Evolutionary conservation across 2,888 invertebrate genomes (phyloP).

Genomic region (Eilema caniola): DNA sequence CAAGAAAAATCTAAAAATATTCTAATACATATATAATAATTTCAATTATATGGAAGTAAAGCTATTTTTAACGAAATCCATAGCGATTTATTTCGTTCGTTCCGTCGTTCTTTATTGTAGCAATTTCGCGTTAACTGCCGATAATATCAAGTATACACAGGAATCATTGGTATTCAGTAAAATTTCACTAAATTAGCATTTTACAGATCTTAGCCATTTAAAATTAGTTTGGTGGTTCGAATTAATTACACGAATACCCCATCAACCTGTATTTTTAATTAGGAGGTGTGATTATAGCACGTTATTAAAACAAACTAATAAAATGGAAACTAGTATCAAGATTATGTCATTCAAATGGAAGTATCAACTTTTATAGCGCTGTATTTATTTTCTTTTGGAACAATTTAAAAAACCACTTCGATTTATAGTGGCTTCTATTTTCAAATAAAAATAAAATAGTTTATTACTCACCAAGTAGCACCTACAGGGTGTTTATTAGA

Average conservation of each 20-base stretch:
- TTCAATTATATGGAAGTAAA: no score
- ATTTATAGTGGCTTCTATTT: background rate
- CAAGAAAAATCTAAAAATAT: no score
- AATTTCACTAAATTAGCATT: background rate
- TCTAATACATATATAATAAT: no score
- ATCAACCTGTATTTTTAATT: slow-evolving; percentile 8
- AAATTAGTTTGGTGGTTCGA: background rate
- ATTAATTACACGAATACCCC: background rate
- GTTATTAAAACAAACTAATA: slow-evolving; percentile 18
- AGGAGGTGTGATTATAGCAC: slow-evolving; percentile 20
- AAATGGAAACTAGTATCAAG: background rate
- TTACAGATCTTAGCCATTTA: background rate
- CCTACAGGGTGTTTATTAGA: background rate
- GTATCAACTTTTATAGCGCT: slow-evolving; percentile 3
- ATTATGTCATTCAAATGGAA: slow-evolving; percentile 6
- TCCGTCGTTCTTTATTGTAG: no score
- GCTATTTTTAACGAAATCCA: no score
- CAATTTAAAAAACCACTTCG: background rate
- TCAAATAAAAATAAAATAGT: background rate
- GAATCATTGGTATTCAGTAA: background rate
- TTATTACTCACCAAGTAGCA: background rate
- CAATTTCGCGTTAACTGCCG: no score
- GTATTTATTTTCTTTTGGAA: slow-evolving; percentile 1
- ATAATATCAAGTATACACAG: no score
- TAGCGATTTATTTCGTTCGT: no score